Percentiles rank a stretch among this genome's conserved stretches.
phyloP scores from a whole-genome alignment of 2,888 invertebrate genomes.

The Allacma fusca region DNA sequence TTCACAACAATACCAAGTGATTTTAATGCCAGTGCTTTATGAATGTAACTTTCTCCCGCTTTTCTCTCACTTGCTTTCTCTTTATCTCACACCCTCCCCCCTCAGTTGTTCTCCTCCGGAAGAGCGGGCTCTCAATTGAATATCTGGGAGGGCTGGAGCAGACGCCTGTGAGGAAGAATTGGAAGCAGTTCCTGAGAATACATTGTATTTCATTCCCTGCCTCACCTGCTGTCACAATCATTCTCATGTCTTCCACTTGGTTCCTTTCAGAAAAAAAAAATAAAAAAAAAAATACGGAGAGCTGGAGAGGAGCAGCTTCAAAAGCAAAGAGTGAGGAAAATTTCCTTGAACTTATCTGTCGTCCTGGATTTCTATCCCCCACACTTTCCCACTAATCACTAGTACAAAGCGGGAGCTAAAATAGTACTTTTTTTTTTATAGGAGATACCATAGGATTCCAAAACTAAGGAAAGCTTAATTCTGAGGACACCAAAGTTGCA shows the following conservation, averaged over 20 bases:
- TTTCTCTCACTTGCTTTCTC: constrained; percentile 18
- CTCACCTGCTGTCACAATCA: constrained; percentile 19
- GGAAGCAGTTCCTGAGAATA: not conserved
- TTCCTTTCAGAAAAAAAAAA: not conserved
- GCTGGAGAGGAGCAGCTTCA: constrained; percentile 2
- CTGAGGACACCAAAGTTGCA: not conserved
- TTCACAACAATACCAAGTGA: constrained; percentile 6
- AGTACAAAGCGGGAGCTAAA: too few species aligned
- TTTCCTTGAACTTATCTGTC: constrained; percentile 8
- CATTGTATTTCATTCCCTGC: not conserved
- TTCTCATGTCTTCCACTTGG: not conserved
- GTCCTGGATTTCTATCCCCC: not conserved
- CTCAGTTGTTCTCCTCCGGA: not conserved
- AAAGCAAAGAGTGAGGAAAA: constrained; percentile 1
- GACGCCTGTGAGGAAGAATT: too few species aligned
- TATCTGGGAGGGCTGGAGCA: too few species aligned
- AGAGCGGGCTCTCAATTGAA: not conserved
- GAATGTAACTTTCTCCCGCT: not conserved
- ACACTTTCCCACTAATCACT: too few species aligned
- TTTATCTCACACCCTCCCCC: not conserved
- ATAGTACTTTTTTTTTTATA: too few species aligned
- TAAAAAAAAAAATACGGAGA: not conserved
- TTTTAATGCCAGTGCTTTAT: constrained; percentile 6
- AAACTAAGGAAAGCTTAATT: not conserved
- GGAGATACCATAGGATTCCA: not conserved